Evolutionary conservation across 2,888 invertebrate species (phyloP).

Genomic region (Callyntrura sp.): DNA sequence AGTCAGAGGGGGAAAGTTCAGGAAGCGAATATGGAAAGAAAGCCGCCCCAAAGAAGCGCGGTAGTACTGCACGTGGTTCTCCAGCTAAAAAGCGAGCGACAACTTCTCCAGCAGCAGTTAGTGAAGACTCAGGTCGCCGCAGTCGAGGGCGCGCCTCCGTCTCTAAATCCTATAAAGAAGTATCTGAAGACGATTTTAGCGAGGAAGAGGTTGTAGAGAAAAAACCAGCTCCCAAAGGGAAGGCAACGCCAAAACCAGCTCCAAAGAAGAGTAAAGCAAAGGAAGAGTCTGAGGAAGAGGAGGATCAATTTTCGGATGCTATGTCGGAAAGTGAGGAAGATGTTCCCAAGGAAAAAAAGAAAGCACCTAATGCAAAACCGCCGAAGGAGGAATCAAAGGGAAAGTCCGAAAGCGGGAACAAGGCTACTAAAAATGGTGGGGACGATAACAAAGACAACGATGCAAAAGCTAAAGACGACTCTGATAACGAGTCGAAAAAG

Average conservation of each 20-base stretch:
- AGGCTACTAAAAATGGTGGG: slow-evolving; percentile 78
- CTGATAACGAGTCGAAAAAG: slow-evolving; percentile 71
- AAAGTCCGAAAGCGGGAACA: slow-evolving; percentile 29
- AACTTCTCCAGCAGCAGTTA: slow-evolving; percentile 58
- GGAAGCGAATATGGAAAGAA: slow-evolving; percentile 83
- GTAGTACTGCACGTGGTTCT: slow-evolving; percentile 54
- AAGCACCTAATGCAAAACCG: slow-evolving; percentile 50
- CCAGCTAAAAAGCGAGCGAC: slow-evolving; percentile 66
- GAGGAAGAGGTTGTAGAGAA: slow-evolving; percentile 73
- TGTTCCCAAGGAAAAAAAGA: slow-evolving; percentile 49
- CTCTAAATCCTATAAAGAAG: slow-evolving; percentile 79
- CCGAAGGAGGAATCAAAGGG: slow-evolving; percentile 17
- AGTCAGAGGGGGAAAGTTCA: slow-evolving; percentile 79
- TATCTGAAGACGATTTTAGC: slow-evolving; percentile 78
- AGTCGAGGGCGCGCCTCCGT: slow-evolving; percentile 64
- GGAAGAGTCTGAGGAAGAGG: slow-evolving; percentile 67
- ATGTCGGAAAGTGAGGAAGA: slow-evolving; percentile 74
- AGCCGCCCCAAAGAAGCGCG: slow-evolving; percentile 73
- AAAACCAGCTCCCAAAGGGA: slow-evolving; percentile 69
- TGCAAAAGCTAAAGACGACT: slow-evolving; percentile 57
- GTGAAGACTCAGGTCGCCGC: slow-evolving; percentile 45
- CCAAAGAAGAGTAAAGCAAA: slow-evolving; percentile 46
- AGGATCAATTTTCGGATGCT: slow-evolving; percentile 69
- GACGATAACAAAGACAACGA: slow-evolving; percentile 52
- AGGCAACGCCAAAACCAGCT: slow-evolving; percentile 48